These are phyloP conservation scores for Spisula solida DNA, from an alignment of 2,888 invertebrate genomes.

Conservation along the genomic window DNA sequence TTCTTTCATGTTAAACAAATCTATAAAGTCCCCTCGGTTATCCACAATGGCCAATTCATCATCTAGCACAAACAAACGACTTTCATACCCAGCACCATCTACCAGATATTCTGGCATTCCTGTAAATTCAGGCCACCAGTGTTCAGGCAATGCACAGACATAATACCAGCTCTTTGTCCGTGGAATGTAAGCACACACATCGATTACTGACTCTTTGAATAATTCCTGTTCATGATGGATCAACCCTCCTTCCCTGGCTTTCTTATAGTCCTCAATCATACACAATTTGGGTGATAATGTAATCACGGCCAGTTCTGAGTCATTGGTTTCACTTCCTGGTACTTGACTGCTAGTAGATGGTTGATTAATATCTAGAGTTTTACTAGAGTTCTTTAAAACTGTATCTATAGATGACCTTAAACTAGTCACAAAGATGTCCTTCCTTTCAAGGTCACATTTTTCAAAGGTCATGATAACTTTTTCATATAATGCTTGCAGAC, in stretches of 20 bases:
- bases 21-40: conserved; percentile 52
- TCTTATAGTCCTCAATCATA: conserved; percentile 54
- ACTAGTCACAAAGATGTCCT: conserved; percentile 46
- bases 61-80: conserved; percentile 45
- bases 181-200: conserved; percentile 62
- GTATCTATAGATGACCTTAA: conserved; percentile 15
- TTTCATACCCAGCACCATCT: conserved; percentile 49
- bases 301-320: conserved; percentile 52
- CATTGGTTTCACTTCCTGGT: neutral
- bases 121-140: neutral
- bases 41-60: conserved; percentile 56
- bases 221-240: conserved; percentile 45
- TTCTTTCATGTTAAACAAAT: conserved; percentile 51
- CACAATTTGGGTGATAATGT: conserved; percentile 60
- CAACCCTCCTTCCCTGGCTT: conserved; percentile 25
- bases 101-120: conserved; percentile 49
- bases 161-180: conserved; percentile 55
- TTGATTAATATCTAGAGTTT: neutral
- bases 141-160: conserved; percentile 51
- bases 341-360: neutral
- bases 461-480: conserved; percentile 25
- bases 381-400: conserved; percentile 2
- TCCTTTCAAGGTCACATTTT: conserved; percentile 24
- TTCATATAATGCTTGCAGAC: conserved; percentile 40
- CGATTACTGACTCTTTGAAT: conserved; percentile 53